Percentiles rank a stretch among this genome's conserved stretches.
Conservation (phyloP, 92 coral and sea anemone species). For the Ricordea florida region DNA sequence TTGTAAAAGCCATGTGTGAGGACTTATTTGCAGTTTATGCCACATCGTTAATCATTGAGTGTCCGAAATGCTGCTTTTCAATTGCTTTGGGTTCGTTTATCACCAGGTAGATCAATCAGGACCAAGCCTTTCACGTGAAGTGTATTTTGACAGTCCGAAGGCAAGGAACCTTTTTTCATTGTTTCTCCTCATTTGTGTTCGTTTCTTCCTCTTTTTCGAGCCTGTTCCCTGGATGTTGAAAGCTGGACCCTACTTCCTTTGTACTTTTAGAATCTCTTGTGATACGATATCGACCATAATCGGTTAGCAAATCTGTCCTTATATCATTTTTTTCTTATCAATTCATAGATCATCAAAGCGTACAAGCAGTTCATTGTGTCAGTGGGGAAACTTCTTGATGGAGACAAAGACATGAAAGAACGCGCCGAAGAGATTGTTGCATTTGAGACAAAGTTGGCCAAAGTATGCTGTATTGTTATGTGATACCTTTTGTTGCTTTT, state of each 20-base stretch:
- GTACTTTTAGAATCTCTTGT: no score
- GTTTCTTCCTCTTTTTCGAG: no score
- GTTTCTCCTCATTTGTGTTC: not conserved
- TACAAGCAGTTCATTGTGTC: constrained; percentile 84
- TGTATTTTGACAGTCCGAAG: constrained; percentile 88
- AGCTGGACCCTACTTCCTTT: no score
- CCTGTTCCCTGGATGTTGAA: no score
- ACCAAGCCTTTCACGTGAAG: constrained; percentile 96
- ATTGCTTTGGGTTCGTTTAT: not conserved
- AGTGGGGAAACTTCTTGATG: constrained; percentile 87
- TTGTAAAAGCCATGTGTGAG: no score
- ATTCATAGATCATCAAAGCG: constrained; percentile 85
- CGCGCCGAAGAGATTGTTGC: constrained; percentile 84
- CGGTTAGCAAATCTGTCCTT: no score
- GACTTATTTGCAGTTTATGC: no score
- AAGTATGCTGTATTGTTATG: constrained; percentile 34
- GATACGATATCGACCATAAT: no score
- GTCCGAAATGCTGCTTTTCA: no score
- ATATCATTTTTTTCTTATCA: not conserved
- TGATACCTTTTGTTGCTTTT: no score
- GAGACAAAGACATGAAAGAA: constrained; percentile 57
- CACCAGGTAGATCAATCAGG: constrained; percentile 97
- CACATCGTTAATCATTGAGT: no score
- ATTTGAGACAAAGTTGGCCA: constrained; percentile 86
- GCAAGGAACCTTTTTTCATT: constrained; percentile 14